A percentile compares a stretch with the other conserved stretches of the same genome.
Conservation (phyloP, 2,113 vertebrate genomes). For the Pimephales promelas region DNA sequence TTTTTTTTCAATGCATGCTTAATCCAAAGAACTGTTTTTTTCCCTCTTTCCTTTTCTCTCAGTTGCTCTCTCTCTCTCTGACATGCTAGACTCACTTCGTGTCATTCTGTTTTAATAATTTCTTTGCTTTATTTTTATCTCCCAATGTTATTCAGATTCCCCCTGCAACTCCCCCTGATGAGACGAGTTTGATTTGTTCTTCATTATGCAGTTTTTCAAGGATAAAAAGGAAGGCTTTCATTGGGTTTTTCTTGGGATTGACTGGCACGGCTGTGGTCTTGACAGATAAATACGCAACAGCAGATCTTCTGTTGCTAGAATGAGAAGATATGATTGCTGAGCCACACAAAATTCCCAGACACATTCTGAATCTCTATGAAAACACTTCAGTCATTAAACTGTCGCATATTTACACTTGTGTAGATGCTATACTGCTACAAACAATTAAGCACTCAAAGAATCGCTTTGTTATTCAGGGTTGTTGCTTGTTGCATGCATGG, state of each 20-base stretch:
- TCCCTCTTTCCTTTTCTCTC: constrained; percentile 41
- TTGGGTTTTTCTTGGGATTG: constrained; percentile 47
- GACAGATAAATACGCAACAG: constrained; percentile 60
- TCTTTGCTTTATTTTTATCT: constrained; percentile 61
- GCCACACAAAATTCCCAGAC: constrained; percentile 51
- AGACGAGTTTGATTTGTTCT: constrained; percentile 62
- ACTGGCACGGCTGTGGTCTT: constrained; percentile 51
- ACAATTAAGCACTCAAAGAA: background rate
- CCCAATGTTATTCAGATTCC: constrained; percentile 66
- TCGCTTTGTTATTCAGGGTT: background rate
- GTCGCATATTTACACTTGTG: constrained; percentile 33
- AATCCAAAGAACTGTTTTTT: constrained; percentile 69
- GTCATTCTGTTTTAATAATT: constrained; percentile 60
- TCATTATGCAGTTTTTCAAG: constrained; percentile 54
- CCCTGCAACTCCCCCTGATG: constrained; percentile 51
- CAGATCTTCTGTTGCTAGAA: constrained; percentile 56
- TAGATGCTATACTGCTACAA: constrained; percentile 1
- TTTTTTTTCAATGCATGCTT: constrained; percentile 68
- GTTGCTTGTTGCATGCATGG: background rate
- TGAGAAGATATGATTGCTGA: constrained; percentile 59
- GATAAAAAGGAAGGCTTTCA: constrained; percentile 54
- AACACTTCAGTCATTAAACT: constrained; percentile 30
- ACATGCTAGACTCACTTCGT: constrained; percentile 56
- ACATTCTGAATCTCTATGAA: constrained; percentile 53
- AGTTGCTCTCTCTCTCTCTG: constrained; percentile 54